phyloP scores from a whole-genome alignment of 2,888 invertebrate genomes.

The Gisinianus flammeolus region DNA sequence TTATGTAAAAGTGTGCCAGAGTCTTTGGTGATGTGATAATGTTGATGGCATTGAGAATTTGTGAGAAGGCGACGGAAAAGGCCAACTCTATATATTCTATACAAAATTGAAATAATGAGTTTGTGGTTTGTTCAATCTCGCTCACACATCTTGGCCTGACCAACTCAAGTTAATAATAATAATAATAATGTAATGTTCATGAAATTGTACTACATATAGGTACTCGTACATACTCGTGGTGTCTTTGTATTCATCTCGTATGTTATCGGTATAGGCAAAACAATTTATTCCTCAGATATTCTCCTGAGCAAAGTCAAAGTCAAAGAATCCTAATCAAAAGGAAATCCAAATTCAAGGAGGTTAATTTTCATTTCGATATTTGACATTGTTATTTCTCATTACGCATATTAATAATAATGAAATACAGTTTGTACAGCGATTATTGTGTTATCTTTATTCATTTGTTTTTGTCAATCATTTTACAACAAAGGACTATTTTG shows the following conservation, averaged over 20 bases:
- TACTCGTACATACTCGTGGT: background rate
- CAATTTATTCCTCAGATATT: too few relatives aligned
- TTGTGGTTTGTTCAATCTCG: constrained; percentile 26
- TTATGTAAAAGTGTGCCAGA: constrained; percentile 8
- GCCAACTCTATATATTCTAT: constrained; percentile 15
- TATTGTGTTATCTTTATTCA: background rate
- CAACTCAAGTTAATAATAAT: background rate
- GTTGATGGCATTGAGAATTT: constrained; percentile 23
- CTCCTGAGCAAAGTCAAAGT: background rate
- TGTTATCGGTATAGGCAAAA: too few relatives aligned
- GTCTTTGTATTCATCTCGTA: background rate
- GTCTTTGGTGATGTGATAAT: background rate
- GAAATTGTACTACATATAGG: background rate
- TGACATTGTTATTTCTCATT: background rate
- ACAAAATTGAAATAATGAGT: constrained; percentile 15
- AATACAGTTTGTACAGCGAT: background rate
- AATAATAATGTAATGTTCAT: background rate
- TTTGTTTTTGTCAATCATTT: too few relatives aligned
- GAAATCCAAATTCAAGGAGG: background rate
- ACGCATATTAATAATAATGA: background rate
- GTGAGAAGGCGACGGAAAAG: constrained; percentile 15
- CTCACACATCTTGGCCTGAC: background rate
- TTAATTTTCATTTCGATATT: background rate
- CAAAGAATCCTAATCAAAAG: background rate
- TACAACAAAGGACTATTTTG: too few relatives aligned